Evolutionary conservation across 92 coral and sea anemone species (phyloP).

Genomic region (Palythoa grandis): DNA sequence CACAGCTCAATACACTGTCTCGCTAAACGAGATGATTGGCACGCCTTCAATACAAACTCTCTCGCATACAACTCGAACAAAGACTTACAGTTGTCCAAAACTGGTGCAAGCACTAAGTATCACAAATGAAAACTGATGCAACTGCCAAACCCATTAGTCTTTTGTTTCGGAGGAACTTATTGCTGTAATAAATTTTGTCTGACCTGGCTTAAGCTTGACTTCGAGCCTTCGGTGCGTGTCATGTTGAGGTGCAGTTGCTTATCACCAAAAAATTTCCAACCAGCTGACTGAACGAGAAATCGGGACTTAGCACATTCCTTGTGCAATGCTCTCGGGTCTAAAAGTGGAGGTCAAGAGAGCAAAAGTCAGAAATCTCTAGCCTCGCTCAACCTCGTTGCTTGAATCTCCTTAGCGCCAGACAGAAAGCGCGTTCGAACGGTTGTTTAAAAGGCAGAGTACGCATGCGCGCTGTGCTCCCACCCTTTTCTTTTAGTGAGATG

Average conservation of each 20-base stretch:
- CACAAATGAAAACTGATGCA: neutral
- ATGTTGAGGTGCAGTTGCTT: constrained; percentile 15
- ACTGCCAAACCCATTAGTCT: neutral
- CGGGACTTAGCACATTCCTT: constrained; percentile 23
- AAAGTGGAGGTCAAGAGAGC: constrained; percentile 1
- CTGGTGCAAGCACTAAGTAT: neutral
- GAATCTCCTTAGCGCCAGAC: constrained; percentile 17
- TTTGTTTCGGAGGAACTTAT: neutral
- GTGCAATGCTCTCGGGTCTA: neutral
- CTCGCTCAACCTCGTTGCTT: neutral
- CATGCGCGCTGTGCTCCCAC: constrained; percentile 38
- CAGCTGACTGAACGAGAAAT: neutral
- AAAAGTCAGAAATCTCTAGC: neutral
- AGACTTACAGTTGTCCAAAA: neutral
- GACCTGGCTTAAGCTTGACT: constrained; percentile 40
- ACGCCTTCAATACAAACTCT: constrained; percentile 23
- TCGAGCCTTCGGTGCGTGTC: constrained; percentile 30
- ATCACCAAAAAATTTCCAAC: constrained; percentile 1
- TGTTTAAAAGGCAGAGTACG: constrained; percentile 6
- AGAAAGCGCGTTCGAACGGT: constrained; percentile 28
- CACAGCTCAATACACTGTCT: neutral
- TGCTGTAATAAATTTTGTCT: neutral
- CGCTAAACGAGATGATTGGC: constrained; percentile 20
- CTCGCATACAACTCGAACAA: neutral
- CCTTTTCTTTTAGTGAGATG: neutral